Evolutionary conservation across 2,113 vertebrate species (phyloP).

Genomic region (Okapia johnstoni): DNA sequence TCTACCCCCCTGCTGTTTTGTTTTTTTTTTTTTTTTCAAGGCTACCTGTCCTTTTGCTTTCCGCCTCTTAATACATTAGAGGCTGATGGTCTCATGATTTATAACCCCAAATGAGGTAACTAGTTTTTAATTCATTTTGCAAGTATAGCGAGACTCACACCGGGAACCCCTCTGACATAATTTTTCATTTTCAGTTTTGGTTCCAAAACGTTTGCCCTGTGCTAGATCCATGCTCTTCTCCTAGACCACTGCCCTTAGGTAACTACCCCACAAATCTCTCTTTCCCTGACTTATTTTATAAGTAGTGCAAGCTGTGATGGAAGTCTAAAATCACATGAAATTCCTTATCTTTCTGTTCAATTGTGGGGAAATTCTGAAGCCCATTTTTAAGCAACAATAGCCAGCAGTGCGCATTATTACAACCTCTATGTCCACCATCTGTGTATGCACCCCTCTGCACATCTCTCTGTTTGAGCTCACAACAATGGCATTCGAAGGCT

Average conservation of each 20-base stretch:
- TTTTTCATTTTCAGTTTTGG: not conserved
- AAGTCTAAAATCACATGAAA: not conserved
- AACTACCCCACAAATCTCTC: not conserved
- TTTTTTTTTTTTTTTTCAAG: not conserved
- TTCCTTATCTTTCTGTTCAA: not conserved
- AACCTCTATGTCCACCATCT: constrained; percentile 65
- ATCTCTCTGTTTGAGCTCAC: constrained; percentile 56
- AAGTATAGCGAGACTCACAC: not conserved
- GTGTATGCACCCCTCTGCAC: constrained; percentile 60
- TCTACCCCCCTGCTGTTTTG: not conserved
- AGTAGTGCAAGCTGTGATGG: not conserved
- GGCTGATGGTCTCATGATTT: constrained; percentile 44
- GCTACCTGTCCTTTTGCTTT: constrained; percentile 16
- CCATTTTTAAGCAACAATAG: not conserved
- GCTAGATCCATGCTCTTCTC: not conserved
- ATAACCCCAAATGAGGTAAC: not conserved
- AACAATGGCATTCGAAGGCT: constrained; percentile 66
- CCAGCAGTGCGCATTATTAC: constrained; percentile 72
- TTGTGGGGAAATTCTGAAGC: not conserved
- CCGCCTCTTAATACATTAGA: constrained; percentile 29
- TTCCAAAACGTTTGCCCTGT: constrained; percentile 22
- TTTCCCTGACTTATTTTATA: not conserved
- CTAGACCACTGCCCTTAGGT: not conserved
- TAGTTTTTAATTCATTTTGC: not conserved
- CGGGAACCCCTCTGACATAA: not conserved